Evolutionary conservation across 2,888 invertebrate genomes (phyloP), one percentile per base, ranked within the genome.

Genomic region (Hydropsyche betteni): DNA sequence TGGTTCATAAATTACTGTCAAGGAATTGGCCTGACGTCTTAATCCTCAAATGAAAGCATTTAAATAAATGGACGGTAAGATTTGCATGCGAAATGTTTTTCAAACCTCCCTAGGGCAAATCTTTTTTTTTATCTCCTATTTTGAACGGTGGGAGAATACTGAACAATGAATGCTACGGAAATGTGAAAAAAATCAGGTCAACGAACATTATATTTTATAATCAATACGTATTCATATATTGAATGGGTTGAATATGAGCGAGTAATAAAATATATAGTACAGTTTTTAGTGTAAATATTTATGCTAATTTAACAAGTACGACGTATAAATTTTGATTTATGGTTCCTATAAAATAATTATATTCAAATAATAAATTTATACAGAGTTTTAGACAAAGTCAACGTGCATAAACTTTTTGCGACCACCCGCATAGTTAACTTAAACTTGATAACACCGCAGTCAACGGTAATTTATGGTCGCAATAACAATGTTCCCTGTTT

Each of bases 1-100:
- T 14, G 14, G 12, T 69, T 71, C 75, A 72, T 78, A 78, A 78
- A 78, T 78, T 74, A 38, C 52, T 55, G 74, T 69, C 76, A 44
- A 33, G 8, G 64, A 75, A 50, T 50, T 14, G 34, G 69, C 2
- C n/a, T 77, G 75, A 75, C 74, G 74, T 72, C 77, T 77, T 77
- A 78, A 78, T 77, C 77, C 61, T 33, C 24, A 33, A 73, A 76
- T 73, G 76, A 73, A 68, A n/a, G 72, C n/a, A 64, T 71, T 64
- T 55, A 16, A 70, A 53, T 70, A 70, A 70, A 70, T 50, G 36
- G 12, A 36, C 8, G 36, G 4, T 12, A n/a, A 34, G 64, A 58
- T 58, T 58, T 58, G 64, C 36, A 64, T 64, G 64, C 36, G 58
- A 58, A 58, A 64, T 64, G 34, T 36, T 36, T 64, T 64, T n/a